Evolutionary conservation across 2,113 vertebrate genomes (phyloP), one percentile per base, ranked within the genome.

Genomic region (Machaerirhynchus nigripectus): DNA sequence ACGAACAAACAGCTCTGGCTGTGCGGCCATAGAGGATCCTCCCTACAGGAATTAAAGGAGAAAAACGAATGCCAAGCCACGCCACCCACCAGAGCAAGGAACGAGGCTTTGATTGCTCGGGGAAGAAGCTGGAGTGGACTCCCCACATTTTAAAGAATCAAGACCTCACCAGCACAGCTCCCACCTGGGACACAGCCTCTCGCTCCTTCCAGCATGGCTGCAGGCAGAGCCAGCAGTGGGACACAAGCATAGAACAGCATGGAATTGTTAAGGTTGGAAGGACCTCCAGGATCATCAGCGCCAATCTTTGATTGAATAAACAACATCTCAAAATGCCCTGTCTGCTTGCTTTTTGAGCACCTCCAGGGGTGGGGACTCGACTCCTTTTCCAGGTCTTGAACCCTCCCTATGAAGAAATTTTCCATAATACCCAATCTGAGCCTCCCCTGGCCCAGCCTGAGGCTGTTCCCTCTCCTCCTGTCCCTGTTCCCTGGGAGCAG

Each of bases 81-180:
- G 0, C 23, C 60, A 65, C 49, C 49, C 31, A 53, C 16, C 42
- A 61, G 39, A 0, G 0, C 16, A 57, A 28, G 26, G 30, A 73
- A 42, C 21, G 26, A 74, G n/a, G 55, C 11, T 84, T 73, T 65
- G 37, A 27, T 42, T 1, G 1, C 64, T 22, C 13, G 5, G 60
- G 33, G 42, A 57, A 63, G 60, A 42, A 59, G 33, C 1, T 1
- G 27, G 37, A 47, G 13, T 13, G 50, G 11, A 30, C 28, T 40
- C 27, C 17, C 28, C 31, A 9, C 9, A 7, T 74, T 15, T 53
- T 59, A 40, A 73, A 57, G 20, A 56, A 7, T 55, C 1, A 0
- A 63, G 20, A 37, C 3, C 11, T 61, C 52, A 40, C 9, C 13
- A 55, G 35, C 52, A 33, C 31, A 53, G 21, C 28, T 40, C 42